These are phyloP conservation scores for Acleris laterana DNA, from an alignment of 2,888 invertebrate genomes.

Conservation along the genomic window DNA sequence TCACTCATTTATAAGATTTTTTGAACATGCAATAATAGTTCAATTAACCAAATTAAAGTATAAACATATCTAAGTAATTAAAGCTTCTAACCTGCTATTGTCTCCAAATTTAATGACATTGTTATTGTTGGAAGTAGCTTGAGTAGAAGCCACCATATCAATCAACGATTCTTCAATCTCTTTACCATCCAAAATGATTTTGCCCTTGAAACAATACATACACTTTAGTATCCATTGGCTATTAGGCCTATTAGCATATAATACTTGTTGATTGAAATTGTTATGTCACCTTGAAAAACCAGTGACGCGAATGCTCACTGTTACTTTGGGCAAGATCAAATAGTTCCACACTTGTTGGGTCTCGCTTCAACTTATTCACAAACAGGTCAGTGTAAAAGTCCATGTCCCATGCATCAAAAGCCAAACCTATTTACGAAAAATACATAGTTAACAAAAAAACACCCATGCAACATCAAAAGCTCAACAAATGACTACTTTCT, in stretches of 20 bases:
- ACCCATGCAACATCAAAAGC: neutral
- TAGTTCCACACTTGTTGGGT: constrained; percentile 98
- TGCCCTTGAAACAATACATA: constrained; percentile 82
- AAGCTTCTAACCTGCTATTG: constrained; percentile 91
- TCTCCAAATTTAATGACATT: constrained; percentile 99
- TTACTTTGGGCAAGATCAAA: constrained; percentile 99
- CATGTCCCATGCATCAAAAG: constrained; percentile 96
- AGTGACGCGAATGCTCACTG: constrained; percentile 99
- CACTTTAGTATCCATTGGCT: neutral
- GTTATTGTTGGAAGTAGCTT: constrained; percentile 92
- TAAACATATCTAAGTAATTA: no score
- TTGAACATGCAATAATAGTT: no score
- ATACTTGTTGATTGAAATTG: constrained; percentile 19
- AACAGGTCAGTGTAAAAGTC: constrained; percentile 95
- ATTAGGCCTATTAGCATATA: constrained; percentile 27
- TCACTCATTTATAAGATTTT: no score
- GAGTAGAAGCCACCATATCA: constrained; percentile 96
- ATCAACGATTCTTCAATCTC: constrained; percentile 93
- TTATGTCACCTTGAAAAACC: constrained; percentile 93
- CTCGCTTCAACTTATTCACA: constrained; percentile 90
- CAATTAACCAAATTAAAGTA: no score
- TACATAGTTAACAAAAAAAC: neutral
- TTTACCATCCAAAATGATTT: constrained; percentile 92
- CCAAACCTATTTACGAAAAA: constrained; percentile 85
- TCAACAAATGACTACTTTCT: no score